These are phyloP conservation scores for Odocoileus virginianus DNA, from an alignment of 2,113 vertebrate genomes.

Conservation along the genomic window DNA sequence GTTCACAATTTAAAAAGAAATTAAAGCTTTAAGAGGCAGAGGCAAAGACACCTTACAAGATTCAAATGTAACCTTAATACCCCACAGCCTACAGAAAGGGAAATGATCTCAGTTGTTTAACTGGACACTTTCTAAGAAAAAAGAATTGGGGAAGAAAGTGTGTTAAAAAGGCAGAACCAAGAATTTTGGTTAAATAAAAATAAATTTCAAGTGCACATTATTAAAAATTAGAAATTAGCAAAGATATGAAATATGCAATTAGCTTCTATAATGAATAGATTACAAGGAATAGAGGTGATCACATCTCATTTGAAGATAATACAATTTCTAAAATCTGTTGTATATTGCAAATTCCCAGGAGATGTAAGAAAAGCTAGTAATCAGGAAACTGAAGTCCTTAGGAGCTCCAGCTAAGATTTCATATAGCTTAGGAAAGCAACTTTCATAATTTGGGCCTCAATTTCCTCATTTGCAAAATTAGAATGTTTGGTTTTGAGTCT, in stretches of 20 bases:
- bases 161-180: neutral
- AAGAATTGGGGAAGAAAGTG: neutral
- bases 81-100: neutral
- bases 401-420: neutral
- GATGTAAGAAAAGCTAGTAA: neutral
- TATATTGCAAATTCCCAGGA: neutral
- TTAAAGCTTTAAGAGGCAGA: neutral
- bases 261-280: neutral
- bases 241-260: neutral
- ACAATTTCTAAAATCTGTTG: neutral
- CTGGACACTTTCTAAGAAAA: neutral
- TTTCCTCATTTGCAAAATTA: constrained; percentile 25
- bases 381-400: neutral
- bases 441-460: neutral
- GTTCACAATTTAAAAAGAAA: neutral
- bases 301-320: neutral
- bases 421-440: neutral
- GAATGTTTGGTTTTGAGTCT: neutral
- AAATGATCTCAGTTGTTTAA: neutral
- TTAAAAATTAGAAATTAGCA: constrained; percentile 10
- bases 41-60: neutral
- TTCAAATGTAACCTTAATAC: neutral
- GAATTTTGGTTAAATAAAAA: constrained; percentile 13
- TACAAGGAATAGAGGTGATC: neutral
- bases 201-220: neutral